Percentiles rank a stretch among this genome's conserved stretches.
phyloP scores from a whole-genome alignment of 37 sponge, comb jelly and placozoan species.

The Beroe ovata region DNA sequence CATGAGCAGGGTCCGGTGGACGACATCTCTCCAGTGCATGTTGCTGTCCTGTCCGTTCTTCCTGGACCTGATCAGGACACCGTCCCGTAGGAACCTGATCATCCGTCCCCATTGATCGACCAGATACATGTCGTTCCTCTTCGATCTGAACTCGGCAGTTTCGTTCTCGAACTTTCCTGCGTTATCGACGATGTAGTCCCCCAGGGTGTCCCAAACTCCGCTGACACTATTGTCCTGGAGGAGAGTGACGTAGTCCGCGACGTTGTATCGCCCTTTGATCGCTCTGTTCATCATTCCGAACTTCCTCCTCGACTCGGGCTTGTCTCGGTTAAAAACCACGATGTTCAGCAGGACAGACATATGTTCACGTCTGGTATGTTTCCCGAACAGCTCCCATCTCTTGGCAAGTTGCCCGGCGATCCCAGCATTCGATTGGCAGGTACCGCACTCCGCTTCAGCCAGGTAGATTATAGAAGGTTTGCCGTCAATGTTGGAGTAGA shows the following conservation, averaged over 20 bases:
- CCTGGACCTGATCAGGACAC: conserved; percentile 10
- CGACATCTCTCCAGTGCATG: conserved; percentile 29
- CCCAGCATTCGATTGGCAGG: conserved; percentile 33
- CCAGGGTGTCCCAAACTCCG: conserved; percentile 19
- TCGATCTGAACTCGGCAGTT: not conserved
- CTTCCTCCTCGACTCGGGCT: not conserved
- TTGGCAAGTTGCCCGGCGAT: conserved; percentile 41
- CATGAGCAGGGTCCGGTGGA: not conserved
- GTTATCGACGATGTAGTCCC: conserved; percentile 1
- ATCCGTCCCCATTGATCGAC: conserved; percentile 50
- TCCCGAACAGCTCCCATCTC: conserved; percentile 9
- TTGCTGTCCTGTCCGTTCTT: not conserved
- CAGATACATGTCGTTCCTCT: conserved; percentile 61
- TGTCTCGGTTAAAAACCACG: conserved; percentile 12
- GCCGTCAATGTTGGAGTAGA: not conserved
- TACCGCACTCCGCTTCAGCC: conserved; percentile 60
- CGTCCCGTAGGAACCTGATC: conserved; percentile 62
- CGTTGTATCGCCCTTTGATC: not conserved
- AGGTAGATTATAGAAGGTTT: conserved; percentile 14
- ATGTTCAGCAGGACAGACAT: not conserved
- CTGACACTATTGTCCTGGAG: conserved; percentile 20
- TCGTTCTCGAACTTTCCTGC: conserved; percentile 14
- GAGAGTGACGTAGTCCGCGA: not conserved
- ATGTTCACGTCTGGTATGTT: not conserved
- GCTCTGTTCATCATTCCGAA: conserved; percentile 33